Conservation (phyloP, 2,888 invertebrate species). For the Eurois occulta region DNA sequence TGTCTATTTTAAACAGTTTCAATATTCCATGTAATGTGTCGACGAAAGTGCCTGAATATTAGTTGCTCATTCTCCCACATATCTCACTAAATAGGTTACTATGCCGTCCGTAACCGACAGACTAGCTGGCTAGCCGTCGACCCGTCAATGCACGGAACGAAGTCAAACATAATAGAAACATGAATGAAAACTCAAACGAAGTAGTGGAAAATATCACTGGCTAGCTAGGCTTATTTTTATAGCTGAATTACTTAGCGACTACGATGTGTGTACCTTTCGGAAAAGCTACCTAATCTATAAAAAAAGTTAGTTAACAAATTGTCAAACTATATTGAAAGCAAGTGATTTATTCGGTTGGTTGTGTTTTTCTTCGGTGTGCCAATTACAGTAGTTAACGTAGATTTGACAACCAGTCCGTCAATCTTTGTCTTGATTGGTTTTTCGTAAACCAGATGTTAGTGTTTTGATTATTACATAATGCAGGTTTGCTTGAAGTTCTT, state of each 20-base stretch:
- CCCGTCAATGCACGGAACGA: slow-evolving; percentile 37
- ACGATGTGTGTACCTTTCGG: not conserved
- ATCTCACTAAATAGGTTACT: slow-evolving; percentile 49
- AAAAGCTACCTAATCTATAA: not conserved
- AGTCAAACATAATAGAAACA: slow-evolving; percentile 18
- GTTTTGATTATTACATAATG: not conserved
- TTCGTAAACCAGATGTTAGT: not conserved
- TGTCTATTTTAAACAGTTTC: not conserved
- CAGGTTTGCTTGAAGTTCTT: not conserved
- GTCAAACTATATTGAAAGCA: not conserved
- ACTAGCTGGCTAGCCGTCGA: slow-evolving; percentile 44
- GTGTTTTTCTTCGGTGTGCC: not conserved
- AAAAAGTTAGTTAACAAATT: not conserved
- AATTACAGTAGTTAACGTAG: not conserved
- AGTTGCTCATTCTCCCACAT: slow-evolving; percentile 28
- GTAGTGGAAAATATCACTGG: slow-evolving; percentile 7
- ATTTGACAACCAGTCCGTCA: not conserved
- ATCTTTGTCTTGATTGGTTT: not conserved
- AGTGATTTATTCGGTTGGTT: not conserved
- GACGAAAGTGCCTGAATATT: slow-evolving; percentile 27
- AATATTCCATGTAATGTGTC: not conserved
- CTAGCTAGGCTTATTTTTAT: slow-evolving; percentile 2
- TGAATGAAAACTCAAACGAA: slow-evolving; percentile 12
- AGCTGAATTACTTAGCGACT: not conserved
- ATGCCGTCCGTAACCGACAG: slow-evolving; percentile 9